These are phyloP conservation scores for Phaetusa simplex DNA, from an alignment of 2,113 vertebrate species.

Conservation along the genomic window DNA sequence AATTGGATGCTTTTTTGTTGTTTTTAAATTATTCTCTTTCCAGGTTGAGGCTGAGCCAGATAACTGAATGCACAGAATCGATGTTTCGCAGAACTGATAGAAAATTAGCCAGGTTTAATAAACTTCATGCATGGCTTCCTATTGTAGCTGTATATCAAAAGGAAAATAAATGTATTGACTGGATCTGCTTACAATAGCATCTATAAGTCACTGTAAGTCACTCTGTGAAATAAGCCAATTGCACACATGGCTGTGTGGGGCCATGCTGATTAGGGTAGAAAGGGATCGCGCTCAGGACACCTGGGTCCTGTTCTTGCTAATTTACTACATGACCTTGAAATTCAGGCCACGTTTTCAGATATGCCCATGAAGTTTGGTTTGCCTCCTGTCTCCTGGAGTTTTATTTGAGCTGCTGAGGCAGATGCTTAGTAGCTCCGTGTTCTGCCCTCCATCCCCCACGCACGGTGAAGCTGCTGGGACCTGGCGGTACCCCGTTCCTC, in stretches of 20 bases:
- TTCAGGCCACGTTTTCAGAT: not conserved
- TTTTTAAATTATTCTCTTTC: not conserved
- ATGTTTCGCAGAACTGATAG: conserved; percentile 62
- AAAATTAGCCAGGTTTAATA: conserved; percentile 68
- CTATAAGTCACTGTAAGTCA: conserved; percentile 47
- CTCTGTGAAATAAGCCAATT: conserved; percentile 30
- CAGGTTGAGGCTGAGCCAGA: conserved; percentile 16
- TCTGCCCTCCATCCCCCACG: not conserved
- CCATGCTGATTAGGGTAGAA: not conserved
- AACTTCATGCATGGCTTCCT: conserved; percentile 61
- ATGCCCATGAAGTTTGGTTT: not conserved
- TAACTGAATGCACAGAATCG: conserved; percentile 1
- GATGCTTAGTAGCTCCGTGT: not conserved
- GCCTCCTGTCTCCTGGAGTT: not conserved
- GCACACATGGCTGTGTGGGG: not conserved
- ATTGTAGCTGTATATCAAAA: conserved; percentile 51
- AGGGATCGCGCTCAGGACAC: not conserved
- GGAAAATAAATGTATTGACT: conserved; percentile 66
- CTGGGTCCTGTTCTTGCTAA: not conserved
- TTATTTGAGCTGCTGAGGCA: not conserved
- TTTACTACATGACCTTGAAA: conserved; percentile 14
- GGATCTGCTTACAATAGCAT: conserved; percentile 33
- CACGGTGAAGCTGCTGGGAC: not conserved
- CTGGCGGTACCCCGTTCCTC: not conserved
- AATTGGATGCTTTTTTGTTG: not conserved